Evolutionary conservation across 1,140 invertebrate genomes (phyloP), one percentile per base, ranked within the genome.

Genomic region (Apocrypta bakeri): DNA sequence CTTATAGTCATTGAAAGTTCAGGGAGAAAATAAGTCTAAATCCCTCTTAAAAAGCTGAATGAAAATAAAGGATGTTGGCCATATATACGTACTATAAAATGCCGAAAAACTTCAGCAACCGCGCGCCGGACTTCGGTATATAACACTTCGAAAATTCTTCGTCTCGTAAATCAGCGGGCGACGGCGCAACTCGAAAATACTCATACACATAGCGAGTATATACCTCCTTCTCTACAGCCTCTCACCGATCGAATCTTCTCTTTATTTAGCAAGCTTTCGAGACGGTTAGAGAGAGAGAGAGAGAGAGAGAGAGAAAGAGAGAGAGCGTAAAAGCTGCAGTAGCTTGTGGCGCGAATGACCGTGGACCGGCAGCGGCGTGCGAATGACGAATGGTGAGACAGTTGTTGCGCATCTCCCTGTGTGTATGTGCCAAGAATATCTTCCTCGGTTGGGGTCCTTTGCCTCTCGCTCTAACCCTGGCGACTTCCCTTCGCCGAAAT

Each of bases 321-420:
- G n/a, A n/a, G n/a, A n/a, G 33, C 33, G 33, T 37, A 37, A 9
- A 2, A 64, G 31, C 40, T 25, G 31, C 56, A 72, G 68, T 29
- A 63, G 12, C 24, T n/a, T n/a, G n/a, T n/a, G 29, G 11, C 31
- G 56, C 69, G 69, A 81, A 75, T 75, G 71, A 79, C 82, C 77
- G 40, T 79, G 82, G 82, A 83, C 40, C 61, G 25, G 31, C 61
- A n/a, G 24, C 12, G 7, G 21, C 21, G 75, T 33, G 56, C 76
- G 82, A 83, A 83, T 79, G 82, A 83, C 77, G 82, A 12, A 83
- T 83, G 77, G 72, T 40, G 40, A 83, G 73, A 80, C 82, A 83
- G 77, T 80, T 83, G 82, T 80, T 69, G 82, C 72, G 40, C 61
- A 73, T 83, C 76, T 83, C 29, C 9, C 31, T 17, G 78, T 21